Base-by-base conservation (phyloP, 2,113 vertebrate species). In the Paraplagusia blochii region DNA sequence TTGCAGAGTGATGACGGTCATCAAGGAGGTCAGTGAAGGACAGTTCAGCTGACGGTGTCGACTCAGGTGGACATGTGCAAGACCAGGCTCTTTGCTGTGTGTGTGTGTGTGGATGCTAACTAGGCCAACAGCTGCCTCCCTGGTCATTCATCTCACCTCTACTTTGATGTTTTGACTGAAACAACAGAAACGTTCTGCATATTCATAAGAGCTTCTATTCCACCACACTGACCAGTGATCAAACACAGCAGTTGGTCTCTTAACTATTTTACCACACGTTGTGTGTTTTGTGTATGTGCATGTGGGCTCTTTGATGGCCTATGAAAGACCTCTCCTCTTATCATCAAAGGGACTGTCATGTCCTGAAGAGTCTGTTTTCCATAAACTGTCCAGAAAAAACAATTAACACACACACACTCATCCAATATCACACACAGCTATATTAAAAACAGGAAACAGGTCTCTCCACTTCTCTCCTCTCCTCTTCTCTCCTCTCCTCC, bases 61-160 rank as follows among this genome's bases (percentile, higher is more conserved):
- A 59, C 43, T 55, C 60, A 47, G 50, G 44, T 60, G 33, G 36
- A 17, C 13, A 22, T 42, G 16, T 60, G 53, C 1, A 22, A 53
- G 22, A 44, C 7, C 1, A 49, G 16, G 53, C 51, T 70, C 60
- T 68, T 54, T 38, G n/a, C n/a, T 54, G 57, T 58, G 56, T 47
- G 54, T 48, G 57, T 56, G 50, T 52, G 64, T 52, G 12, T 44
- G 60, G 50, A 61, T 56, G 55, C 53, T 76, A 83, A 84, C 63
- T 83, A 82, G 84, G 84, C 82, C 83, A 85, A 81, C 80, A 83
- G 78, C 82, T 87, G 77, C 76, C 72, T 72, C 74, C 68, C 53
- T 63, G 63, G 50, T 62, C 65, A 43, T 75, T 72, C 44, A 77
- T 81, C 72, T 74, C 47, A 48, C 65, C 58, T 80, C 75, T 56